Evolutionary conservation across 2,888 invertebrate species (phyloP).

Genomic region (Abrostola triplasia): DNA sequence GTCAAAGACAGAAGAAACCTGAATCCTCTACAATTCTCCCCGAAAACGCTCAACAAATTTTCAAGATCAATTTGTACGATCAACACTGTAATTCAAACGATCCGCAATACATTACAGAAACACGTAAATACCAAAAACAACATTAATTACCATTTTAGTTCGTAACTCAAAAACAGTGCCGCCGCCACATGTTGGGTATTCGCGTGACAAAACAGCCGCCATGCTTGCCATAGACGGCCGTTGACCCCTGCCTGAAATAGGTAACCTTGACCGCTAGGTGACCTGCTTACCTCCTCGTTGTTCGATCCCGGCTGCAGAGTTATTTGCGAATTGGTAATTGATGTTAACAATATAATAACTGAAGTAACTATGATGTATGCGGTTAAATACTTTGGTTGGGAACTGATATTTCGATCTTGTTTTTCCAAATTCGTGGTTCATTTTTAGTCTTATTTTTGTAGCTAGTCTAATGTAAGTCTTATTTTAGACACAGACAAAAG

Average conservation of each 20-base stretch:
- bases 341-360: not conserved
- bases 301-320: not conserved
- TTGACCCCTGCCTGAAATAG: slow-evolving; percentile 77
- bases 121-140: slow-evolving; percentile 35
- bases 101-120: slow-evolving; percentile 17
- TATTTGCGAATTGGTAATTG: not conserved
- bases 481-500: not conserved
- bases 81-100: not conserved
- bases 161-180: slow-evolving; percentile 38
- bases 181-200: slow-evolving; percentile 66
- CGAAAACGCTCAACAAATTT: not conserved
- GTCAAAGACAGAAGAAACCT: no score
- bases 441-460: no score
- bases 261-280: slow-evolving; percentile 80
- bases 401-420: not conserved
- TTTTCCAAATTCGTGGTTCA: no score
- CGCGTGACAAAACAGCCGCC: slow-evolving; percentile 71
- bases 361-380: not conserved
- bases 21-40: not conserved
- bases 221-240: slow-evolving; percentile 62
- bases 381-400: not conserved
- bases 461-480: no score
- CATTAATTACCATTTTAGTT: slow-evolving; percentile 45
- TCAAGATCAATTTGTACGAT: slow-evolving; percentile 8
- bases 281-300: slow-evolving; percentile 60